Base-by-base conservation (phyloP, 2,797 vertebrate genomes). In the Bucorvus abyssinicus region DNA sequence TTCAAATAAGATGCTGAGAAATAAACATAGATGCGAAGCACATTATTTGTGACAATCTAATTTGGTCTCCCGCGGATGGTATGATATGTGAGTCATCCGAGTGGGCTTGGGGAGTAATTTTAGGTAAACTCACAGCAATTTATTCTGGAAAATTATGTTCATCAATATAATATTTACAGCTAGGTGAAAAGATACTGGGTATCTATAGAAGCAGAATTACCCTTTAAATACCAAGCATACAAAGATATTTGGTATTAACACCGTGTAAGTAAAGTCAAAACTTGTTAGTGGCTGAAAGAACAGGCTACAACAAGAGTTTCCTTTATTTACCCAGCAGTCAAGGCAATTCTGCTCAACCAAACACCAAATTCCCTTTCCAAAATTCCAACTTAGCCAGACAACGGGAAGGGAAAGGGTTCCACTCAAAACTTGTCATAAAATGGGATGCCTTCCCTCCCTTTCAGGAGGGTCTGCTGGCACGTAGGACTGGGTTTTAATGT, bases 51-150 rank as follows among this genome's bases (percentile, higher is more conserved):
- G 87, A 93, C 77, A 95, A 94, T 84, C 87, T 95, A 94, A 95
- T 96, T 94, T 91, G 76, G 83, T 95, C 81, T 94, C 90, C 89
- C 9, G 15, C 91, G 83, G 84, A 91, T 95, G 75, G 87, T 73
- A 49, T 38, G 64, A 65, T 63, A 68, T 75, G 86, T 96, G 96
- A 97, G 91, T 97, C 96, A 97, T 96, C 81, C 73, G 87, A 94
- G 89, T 96, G 64, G 94, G 93, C 44, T 50, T 45, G 11, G 61
- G 40, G 60, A 93, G 32, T 86, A 96, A 91, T 94, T 97, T 96
- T 95, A 93, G 56, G 85, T 94, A 95, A 96, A 90, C 38, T 92
- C 47, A 76, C 32, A 79, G 34, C 49, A 74, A 91, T 93, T 90
- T 85, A 64, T 59, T 91, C 79, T n/a, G 81, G 53, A 96, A 86